phyloP scores from a whole-genome alignment of 2,113 vertebrate species.

The Corythoichthys intestinalis region DNA sequence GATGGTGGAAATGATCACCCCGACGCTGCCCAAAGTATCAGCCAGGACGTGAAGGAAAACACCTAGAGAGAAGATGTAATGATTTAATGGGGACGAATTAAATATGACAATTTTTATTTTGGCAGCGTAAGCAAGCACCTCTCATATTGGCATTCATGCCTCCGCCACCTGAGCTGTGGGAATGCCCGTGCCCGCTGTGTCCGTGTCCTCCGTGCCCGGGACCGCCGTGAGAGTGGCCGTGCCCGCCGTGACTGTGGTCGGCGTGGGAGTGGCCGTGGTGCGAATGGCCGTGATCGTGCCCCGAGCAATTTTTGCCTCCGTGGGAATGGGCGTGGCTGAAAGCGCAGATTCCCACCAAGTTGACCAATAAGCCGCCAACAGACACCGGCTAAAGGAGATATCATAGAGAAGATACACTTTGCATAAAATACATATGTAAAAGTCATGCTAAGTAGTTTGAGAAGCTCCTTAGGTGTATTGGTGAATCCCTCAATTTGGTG shows the following conservation, averaged over 20 bases:
- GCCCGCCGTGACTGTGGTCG: conserved; percentile 67
- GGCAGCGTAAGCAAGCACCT: conserved; percentile 59
- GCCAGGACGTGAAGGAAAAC: conserved; percentile 95
- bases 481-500: neutral
- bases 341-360: conserved; percentile 96
- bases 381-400: conserved; percentile 83
- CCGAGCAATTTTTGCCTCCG: conserved; percentile 76
- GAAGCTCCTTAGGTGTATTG: no score
- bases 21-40: conserved; percentile 94
- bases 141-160: conserved; percentile 99
- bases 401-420: neutral
- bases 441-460: neutral
- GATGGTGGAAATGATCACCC: conserved; percentile 94
- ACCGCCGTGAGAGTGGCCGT: conserved; percentile 79
- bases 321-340: conserved; percentile 92
- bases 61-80: conserved; percentile 63
- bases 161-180: conserved; percentile 73
- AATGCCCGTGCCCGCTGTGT: conserved; percentile 62
- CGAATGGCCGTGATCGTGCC: conserved; percentile 81
- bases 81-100: neutral
- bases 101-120: neutral
- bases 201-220: conserved; percentile 69
- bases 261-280: conserved; percentile 59
- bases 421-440: no score
- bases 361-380: conserved; percentile 91